phyloP scores from a whole-genome alignment of 1,140 invertebrate genomes.

The Neodiprion virginianus region DNA sequence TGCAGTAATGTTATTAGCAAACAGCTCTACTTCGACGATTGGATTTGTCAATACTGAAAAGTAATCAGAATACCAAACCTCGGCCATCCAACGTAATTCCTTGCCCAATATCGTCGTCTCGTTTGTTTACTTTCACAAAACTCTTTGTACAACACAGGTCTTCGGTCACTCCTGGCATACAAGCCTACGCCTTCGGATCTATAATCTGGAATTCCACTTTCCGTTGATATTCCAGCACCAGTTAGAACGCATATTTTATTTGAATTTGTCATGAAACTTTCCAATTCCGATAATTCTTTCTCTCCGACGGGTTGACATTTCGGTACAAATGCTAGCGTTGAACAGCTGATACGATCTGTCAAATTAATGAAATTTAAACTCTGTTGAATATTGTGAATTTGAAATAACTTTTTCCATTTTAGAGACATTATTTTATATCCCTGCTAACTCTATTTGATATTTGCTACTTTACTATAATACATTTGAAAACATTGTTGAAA shows the following conservation, averaged over 20 bases:
- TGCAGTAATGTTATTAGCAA: slow-evolving; percentile 21
- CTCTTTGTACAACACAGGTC: slow-evolving; percentile 85
- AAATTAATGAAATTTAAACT: slow-evolving; percentile 4
- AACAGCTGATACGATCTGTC: slow-evolving; percentile 20
- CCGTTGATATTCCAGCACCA: slow-evolving; percentile 95
- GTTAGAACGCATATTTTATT: slow-evolving; percentile 79
- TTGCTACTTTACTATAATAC: too few relatives aligned
- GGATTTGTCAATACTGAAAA: background rate
- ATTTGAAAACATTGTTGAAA: too few relatives aligned
- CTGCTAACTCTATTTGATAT: too few relatives aligned
- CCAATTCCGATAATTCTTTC: slow-evolving; percentile 69
- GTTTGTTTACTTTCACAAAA: slow-evolving; percentile 77
- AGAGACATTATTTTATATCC: background rate
- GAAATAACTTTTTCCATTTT: background rate
- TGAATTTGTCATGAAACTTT: slow-evolving; percentile 69
- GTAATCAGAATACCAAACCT: slow-evolving; percentile 56
- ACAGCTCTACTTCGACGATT: background rate
- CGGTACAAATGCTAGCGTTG: slow-evolving; percentile 69
- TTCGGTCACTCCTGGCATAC: slow-evolving; percentile 82
- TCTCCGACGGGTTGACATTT: slow-evolving; percentile 70
- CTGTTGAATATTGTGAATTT: background rate
- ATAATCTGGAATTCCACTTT: slow-evolving; percentile 95
- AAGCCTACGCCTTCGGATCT: slow-evolving; percentile 91
- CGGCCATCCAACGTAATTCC: slow-evolving; percentile 94
- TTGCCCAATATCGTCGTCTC: slow-evolving; percentile 91